Percentiles rank a stretch among this genome's conserved stretches.
These are phyloP conservation scores for Melanerpes formicivorus DNA, from an alignment of 2,113 vertebrate species.

Conservation along the genomic window DNA sequence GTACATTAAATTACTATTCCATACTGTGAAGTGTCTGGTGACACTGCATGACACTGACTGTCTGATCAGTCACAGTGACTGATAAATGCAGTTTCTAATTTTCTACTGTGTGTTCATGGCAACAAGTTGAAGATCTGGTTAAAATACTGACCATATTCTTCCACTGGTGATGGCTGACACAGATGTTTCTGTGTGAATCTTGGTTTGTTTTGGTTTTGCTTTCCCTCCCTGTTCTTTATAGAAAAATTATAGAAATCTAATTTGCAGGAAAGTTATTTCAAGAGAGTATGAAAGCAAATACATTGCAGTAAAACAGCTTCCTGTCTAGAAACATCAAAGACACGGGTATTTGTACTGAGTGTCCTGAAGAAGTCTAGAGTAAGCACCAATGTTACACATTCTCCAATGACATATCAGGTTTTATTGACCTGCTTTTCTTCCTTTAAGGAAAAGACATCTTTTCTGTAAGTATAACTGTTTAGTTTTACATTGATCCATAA, in stretches of 20 bases:
- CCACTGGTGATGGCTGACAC: not conserved
- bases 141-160: not conserved
- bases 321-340: not conserved
- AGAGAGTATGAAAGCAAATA: not conserved
- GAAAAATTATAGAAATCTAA: not conserved
- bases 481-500: not conserved
- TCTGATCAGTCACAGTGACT: no score
- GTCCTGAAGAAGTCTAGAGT: not conserved
- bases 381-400: not conserved
- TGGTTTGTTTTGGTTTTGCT: no score
- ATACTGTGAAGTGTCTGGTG: not conserved
- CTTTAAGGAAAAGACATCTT: not conserved
- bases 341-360: not conserved
- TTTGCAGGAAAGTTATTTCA: not conserved
- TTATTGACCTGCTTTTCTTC: not conserved
- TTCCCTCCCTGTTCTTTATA: not conserved
- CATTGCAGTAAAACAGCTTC: not conserved
- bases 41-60: not conserved
- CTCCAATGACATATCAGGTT: not conserved
- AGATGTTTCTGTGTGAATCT: not conserved
- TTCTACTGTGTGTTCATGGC: not conserved
- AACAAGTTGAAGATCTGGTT: not conserved
- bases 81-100: not conserved
- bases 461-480: conserved; percentile 8
- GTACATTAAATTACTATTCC: not conserved